Percentiles rank a stretch among this genome's conserved stretches.
phyloP scores from a whole-genome alignment of 2,797 vertebrate species.

The Huso huso region DNA sequence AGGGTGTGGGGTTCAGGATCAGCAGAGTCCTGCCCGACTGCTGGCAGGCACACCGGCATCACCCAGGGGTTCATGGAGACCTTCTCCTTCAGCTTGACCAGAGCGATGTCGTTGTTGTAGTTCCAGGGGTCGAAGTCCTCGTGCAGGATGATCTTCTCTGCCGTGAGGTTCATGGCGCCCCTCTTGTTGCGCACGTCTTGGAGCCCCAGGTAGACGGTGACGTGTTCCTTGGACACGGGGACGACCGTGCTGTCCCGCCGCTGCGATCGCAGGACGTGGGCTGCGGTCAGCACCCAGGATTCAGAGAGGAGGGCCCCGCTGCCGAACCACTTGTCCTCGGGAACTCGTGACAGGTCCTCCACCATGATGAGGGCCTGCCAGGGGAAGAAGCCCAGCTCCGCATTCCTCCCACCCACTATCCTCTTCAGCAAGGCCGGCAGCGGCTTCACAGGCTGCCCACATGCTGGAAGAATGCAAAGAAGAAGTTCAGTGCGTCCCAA shows the following conservation, averaged over 20 bases:
- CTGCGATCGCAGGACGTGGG: constrained; percentile 82
- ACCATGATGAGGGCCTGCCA: constrained; percentile 92
- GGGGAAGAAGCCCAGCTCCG: constrained; percentile 78
- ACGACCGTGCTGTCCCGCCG: constrained; percentile 75
- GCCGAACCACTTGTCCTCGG: constrained; percentile 83
- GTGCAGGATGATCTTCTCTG: constrained; percentile 74
- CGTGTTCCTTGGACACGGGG: constrained; percentile 68
- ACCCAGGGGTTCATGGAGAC: constrained; percentile 58
- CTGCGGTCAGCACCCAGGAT: constrained; percentile 84
- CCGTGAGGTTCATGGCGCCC: constrained; percentile 57
- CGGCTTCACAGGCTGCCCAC: constrained; percentile 62
- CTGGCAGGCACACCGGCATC: constrained; percentile 78
- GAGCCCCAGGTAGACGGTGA: constrained; percentile 77
- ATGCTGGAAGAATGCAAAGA: constrained; percentile 52
- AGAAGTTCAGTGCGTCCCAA: neutral
- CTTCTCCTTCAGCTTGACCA: constrained; percentile 70
- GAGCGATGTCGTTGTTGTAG: constrained; percentile 88
- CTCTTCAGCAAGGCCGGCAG: constrained; percentile 75
- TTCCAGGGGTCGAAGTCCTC: constrained; percentile 80
- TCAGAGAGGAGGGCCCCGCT: constrained; percentile 82
- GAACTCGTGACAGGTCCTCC: constrained; percentile 81
- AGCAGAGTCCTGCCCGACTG: constrained; percentile 43
- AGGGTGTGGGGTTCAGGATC: constrained; percentile 65
- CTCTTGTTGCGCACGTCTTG: constrained; percentile 62
- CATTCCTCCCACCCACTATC: constrained; percentile 77